phyloP scores from a whole-genome alignment of 1,140 invertebrate species.

The Uloborus diversus region DNA sequence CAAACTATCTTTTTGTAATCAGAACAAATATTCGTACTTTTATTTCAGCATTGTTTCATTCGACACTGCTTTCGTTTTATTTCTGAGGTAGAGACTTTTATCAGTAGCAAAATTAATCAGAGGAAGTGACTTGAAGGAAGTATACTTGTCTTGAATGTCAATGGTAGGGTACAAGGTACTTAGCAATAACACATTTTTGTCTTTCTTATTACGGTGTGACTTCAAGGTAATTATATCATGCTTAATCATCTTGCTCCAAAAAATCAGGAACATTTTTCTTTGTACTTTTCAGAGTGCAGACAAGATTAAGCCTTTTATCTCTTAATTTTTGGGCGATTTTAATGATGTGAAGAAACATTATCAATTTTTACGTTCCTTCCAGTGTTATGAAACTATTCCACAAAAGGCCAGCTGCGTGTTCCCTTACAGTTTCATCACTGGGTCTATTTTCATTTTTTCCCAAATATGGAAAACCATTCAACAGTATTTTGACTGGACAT shows the following conservation, averaged over 20 bases:
- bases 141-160: neutral
- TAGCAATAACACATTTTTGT: too few relatives aligned
- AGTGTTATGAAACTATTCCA: neutral
- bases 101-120: neutral
- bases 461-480: constrained; percentile 47
- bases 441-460: constrained; percentile 34
- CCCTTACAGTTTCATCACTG: neutral
- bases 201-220: too few relatives aligned
- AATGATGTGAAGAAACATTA: constrained; percentile 47
- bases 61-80: too few relatives aligned
- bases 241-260: too few relatives aligned
- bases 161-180: constrained; percentile 23
- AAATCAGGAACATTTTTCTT: constrained; percentile 19
- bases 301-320: too few relatives aligned
- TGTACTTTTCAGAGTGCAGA: too few relatives aligned
- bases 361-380: constrained; percentile 18
- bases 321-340: constrained; percentile 8
- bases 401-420: constrained; percentile 5
- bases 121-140: neutral
- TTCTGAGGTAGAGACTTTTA: too few relatives aligned
- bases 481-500: constrained; percentile 48
- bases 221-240: too few relatives aligned
- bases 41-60: too few relatives aligned
- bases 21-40: too few relatives aligned
- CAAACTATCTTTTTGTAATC: too few relatives aligned